Percentiles rank a stretch among this genome's conserved stretches.
phyloP scores from a whole-genome alignment of 2,888 invertebrate genomes.

The Hecatera dysodea region DNA sequence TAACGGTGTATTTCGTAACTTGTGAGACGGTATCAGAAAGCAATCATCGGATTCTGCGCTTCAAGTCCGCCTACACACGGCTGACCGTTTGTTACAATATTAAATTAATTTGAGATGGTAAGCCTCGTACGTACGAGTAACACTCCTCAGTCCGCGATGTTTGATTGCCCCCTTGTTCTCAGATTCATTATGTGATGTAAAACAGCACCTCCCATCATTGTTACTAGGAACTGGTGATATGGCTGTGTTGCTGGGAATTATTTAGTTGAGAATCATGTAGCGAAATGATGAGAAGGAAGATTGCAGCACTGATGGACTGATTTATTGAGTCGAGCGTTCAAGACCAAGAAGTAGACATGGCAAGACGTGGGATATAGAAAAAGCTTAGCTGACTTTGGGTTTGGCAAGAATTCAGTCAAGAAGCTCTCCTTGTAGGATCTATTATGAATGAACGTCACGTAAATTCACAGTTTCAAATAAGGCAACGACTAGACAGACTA shows the following conservation, averaged over 20 bases:
- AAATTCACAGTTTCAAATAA: slow-evolving; percentile 35
- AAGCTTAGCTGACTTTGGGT: background rate
- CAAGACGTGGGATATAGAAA: background rate
- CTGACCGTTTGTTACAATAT: slow-evolving; percentile 70
- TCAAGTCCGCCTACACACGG: slow-evolving; percentile 77
- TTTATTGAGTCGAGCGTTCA: slow-evolving; percentile 8
- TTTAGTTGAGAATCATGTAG: slow-evolving; percentile 39
- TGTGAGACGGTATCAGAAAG: slow-evolving; percentile 78
- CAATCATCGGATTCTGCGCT: slow-evolving; percentile 75
- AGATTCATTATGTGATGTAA: slow-evolving; percentile 70
- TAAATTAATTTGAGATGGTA: slow-evolving; percentile 71
- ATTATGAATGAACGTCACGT: slow-evolving; percentile 55
- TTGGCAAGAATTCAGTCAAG: background rate
- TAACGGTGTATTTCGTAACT: slow-evolving; percentile 85
- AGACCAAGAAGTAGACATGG: background rate
- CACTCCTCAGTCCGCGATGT: slow-evolving; percentile 71
- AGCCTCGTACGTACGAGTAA: slow-evolving; percentile 53
- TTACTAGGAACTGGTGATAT: slow-evolving; percentile 60
- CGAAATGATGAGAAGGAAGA: slow-evolving; percentile 38
- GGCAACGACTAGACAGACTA: slow-evolving; percentile 45
- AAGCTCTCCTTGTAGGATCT: slow-evolving; percentile 7
- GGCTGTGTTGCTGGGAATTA: slow-evolving; percentile 34
- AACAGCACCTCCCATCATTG: slow-evolving; percentile 69
- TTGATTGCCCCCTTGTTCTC: slow-evolving; percentile 77
- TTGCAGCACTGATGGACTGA: slow-evolving; percentile 3